A percentile compares a stretch with the other conserved stretches of the same genome.
Conservation (phyloP, 2,888 invertebrate species). For the Proisotoma minuta region DNA sequence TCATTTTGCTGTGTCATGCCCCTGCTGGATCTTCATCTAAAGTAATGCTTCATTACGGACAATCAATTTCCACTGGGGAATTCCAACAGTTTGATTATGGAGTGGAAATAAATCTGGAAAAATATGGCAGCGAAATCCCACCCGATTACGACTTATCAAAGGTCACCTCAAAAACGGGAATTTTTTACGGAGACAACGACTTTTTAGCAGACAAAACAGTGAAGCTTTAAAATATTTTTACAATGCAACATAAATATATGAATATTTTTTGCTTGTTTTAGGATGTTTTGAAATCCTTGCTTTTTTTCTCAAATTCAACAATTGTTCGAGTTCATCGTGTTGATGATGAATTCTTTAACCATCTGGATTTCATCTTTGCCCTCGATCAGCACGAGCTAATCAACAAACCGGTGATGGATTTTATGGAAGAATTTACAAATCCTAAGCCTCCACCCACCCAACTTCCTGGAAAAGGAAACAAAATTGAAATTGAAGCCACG, state of each 20-base stretch:
- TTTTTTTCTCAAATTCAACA: too few relatives aligned
- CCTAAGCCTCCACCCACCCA: neutral
- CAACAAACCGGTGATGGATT: neutral
- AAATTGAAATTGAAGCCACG: too few relatives aligned
- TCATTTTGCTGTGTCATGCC: constrained; percentile 33
- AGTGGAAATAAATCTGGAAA: constrained; percentile 55
- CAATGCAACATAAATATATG: too few relatives aligned
- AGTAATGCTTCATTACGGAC: constrained; percentile 52
- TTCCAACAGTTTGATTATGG: constrained; percentile 72
- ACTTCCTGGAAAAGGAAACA: too few relatives aligned
- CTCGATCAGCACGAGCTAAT: neutral
- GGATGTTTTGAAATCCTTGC: too few relatives aligned
- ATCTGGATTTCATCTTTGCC: neutral
- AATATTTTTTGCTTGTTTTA: too few relatives aligned
- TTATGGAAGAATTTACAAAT: neutral
- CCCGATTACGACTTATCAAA: constrained; percentile 58
- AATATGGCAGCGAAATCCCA: constrained; percentile 59
- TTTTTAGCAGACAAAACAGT: constrained; percentile 38
- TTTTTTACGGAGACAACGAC: constrained; percentile 59
- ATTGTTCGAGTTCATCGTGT: neutral
- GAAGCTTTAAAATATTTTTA: too few relatives aligned
- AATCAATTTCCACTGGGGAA: constrained; percentile 53
- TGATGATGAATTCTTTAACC: neutral
- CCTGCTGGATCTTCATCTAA: constrained; percentile 73
- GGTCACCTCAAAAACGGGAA: constrained; percentile 59